Evolutionary conservation across 2,797 vertebrate genomes (phyloP).

Genomic region (Coreius guichenoti): DNA sequence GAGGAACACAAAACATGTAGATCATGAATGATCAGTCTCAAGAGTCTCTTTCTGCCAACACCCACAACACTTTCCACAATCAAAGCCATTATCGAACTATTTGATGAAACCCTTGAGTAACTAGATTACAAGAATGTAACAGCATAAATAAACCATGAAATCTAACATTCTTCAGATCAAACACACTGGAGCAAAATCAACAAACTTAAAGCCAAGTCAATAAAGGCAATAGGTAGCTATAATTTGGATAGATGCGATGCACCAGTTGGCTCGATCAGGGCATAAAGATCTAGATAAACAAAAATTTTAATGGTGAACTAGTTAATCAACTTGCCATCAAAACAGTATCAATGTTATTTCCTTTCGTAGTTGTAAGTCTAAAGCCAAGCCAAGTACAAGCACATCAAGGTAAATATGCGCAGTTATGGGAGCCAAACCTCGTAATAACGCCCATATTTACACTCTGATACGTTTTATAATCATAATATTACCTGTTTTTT

Average conservation of each 20-base stretch:
- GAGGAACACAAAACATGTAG: constrained; percentile 31
- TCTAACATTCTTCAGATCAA: background rate
- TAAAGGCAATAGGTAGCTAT: background rate
- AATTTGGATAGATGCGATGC: background rate
- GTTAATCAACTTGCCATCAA: background rate
- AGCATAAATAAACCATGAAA: background rate
- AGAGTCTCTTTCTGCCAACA: background rate
- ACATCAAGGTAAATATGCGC: background rate
- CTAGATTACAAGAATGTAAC: background rate
- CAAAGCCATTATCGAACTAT: background rate
- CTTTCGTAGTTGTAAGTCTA: background rate
- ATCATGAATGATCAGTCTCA: constrained; percentile 9
- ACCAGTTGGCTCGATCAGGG: background rate
- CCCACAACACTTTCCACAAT: constrained; percentile 1
- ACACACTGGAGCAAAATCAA: background rate
- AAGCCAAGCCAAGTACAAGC: background rate
- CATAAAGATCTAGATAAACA: background rate
- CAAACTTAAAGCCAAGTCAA: background rate
- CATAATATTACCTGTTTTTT: background rate
- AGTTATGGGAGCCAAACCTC: background rate
- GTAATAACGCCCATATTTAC: background rate
- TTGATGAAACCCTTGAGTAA: background rate
- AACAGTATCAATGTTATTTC: background rate
- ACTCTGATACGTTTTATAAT: background rate
- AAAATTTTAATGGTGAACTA: background rate